Conservation (phyloP, 2,113 vertebrate genomes). For the Centrocercus urophasianus region DNA sequence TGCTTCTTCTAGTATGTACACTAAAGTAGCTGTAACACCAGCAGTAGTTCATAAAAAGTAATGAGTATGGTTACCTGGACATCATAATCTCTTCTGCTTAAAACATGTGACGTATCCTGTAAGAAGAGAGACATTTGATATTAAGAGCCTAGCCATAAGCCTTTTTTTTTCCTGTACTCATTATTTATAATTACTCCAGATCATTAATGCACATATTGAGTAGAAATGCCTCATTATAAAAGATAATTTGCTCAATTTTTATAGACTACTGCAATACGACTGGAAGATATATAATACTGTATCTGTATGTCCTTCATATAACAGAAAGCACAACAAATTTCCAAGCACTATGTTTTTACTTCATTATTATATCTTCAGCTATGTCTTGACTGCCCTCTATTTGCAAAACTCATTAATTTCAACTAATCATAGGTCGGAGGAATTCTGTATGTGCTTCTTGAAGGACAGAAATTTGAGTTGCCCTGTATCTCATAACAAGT, state of each 20-base stretch:
- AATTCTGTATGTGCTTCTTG: neutral
- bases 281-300: neutral
- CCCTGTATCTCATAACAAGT: neutral
- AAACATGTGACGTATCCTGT: slow-evolving; percentile 53
- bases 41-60: neutral
- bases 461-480: neutral
- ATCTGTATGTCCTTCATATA: neutral
- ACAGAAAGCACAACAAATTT: neutral
- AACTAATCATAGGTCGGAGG: neutral
- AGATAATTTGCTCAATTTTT: neutral
- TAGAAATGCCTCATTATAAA: neutral
- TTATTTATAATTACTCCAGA: neutral
- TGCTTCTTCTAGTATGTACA: neutral
- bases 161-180: neutral
- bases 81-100: slow-evolving; percentile 14
- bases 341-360: neutral
- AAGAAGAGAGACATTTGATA: neutral
- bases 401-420: neutral
- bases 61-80: slow-evolving; percentile 29
- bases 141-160: neutral
- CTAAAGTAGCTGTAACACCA: neutral
- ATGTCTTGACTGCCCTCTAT: neutral
- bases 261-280: neutral
- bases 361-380: neutral
- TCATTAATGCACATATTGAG: too few species aligned